A percentile compares a stretch with the other conserved stretches of the same genome.
Evolutionary conservation across 1,140 invertebrate genomes (phyloP).

Genomic region (Bursaphelenchus mucronatus): DNA sequence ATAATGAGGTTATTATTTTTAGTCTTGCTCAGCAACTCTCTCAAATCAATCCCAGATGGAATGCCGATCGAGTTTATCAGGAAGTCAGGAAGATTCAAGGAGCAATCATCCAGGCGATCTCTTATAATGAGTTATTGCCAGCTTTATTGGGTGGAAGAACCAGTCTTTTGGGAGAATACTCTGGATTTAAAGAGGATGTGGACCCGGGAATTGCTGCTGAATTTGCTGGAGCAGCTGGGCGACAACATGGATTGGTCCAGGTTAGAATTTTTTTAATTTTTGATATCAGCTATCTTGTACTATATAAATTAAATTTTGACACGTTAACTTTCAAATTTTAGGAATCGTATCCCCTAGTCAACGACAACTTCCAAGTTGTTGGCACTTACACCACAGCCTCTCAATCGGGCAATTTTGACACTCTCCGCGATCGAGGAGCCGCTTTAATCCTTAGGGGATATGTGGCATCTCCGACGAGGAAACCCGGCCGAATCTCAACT

Average conservation of each 20-base stretch:
- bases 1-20: constrained; percentile 5
- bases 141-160: constrained; percentile 29
- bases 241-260: constrained; percentile 40
- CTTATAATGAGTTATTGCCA: constrained; percentile 46
- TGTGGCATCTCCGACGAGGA: too few relatives aligned
- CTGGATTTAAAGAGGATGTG: constrained; percentile 32
- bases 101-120: constrained; percentile 39
- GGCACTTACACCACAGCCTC: constrained; percentile 19
- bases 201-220: constrained; percentile 37
- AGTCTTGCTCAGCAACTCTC: constrained; percentile 34
- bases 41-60: constrained; percentile 37
- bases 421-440: background rate
- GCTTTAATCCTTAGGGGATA: too few relatives aligned
- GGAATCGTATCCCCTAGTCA: constrained; percentile 41
- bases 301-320: constrained; percentile 12
- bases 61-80: constrained; percentile 38
- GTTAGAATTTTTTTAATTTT: constrained; percentile 6
- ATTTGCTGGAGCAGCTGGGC: constrained; percentile 38
- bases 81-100: constrained; percentile 42
- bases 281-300: background rate
- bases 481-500: too few relatives aligned
- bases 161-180: constrained; percentile 21
- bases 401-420: background rate
- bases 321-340: constrained; percentile 7
- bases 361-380: constrained; percentile 35